A percentile compares a stretch with the other conserved stretches of the same genome.
These are phyloP conservation scores for Drosophila bipectinata DNA, from an alignment of 1,140 invertebrate species.

Conservation along the genomic window DNA sequence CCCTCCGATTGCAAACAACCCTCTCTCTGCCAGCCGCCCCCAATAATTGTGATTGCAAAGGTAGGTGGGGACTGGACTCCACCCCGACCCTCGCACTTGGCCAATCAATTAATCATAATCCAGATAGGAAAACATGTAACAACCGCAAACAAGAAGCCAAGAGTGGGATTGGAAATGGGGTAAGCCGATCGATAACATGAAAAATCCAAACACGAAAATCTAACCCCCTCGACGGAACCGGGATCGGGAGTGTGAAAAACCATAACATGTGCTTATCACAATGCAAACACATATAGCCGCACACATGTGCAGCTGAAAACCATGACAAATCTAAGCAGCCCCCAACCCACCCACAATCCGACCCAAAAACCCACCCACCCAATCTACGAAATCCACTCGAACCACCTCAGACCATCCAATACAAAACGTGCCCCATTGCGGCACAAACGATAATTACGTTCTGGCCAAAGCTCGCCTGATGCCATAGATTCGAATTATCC, in stretches of 20 bases:
- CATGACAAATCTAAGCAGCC: conserved; percentile 74
- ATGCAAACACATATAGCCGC: conserved; percentile 1
- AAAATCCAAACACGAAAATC: conserved; percentile 50
- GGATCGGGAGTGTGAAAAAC: conserved; percentile 66
- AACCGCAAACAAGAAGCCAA: conserved; percentile 55
- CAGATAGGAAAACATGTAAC: conserved; percentile 71
- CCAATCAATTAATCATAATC: conserved; percentile 80
- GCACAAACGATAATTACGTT: conserved; percentile 78
- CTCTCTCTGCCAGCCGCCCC: conserved; percentile 2
- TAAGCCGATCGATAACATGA: conserved; percentile 63
- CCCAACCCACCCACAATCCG: conserved; percentile 20
- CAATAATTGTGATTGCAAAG: conserved; percentile 28
- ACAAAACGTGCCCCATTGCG: conserved; percentile 71
- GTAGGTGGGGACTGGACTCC: conserved; percentile 3
- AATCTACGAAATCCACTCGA: background rate
- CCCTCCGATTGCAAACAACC: conserved; percentile 37
- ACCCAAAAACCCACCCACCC: conserved; percentile 9
- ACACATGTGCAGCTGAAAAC: conserved; percentile 69
- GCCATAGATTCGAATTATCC: conserved; percentile 75
- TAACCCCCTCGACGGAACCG: conserved; percentile 27
- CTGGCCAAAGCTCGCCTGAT: conserved; percentile 40
- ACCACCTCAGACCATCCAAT: conserved; percentile 55
- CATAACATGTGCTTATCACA: conserved; percentile 78
- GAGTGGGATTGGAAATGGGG: conserved; percentile 12
- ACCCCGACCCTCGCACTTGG: conserved; percentile 34